phyloP scores from a whole-genome alignment of 2,888 invertebrate genomes.

The Brenthis ino region DNA sequence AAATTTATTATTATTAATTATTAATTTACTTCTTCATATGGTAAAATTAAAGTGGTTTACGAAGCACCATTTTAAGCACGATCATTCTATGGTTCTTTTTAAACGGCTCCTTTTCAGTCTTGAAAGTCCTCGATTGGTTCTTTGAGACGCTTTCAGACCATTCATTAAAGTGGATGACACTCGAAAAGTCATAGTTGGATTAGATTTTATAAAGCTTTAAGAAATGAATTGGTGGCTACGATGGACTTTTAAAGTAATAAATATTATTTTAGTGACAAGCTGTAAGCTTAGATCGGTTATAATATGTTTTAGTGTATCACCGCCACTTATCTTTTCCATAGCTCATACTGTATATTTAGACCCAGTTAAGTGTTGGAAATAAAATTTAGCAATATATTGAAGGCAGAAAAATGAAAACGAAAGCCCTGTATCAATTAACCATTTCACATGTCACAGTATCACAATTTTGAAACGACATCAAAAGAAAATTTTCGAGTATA shows the following conservation, averaged over 20 bases:
- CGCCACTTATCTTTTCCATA: too few relatives aligned
- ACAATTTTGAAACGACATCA: too few relatives aligned
- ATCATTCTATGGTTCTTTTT: slow-evolving; percentile 31
- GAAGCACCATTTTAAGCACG: slow-evolving; percentile 33
- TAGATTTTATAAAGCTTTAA: slow-evolving; percentile 31
- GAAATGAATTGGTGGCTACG: slow-evolving; percentile 7
- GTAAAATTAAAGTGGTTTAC: slow-evolving; percentile 2
- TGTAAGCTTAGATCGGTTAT: background rate
- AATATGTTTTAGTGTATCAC: too few relatives aligned
- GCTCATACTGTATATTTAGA: too few relatives aligned
- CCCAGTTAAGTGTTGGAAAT: too few relatives aligned
- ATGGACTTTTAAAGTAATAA: background rate
- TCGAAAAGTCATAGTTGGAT: slow-evolving; percentile 34
- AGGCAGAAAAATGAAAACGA: too few relatives aligned
- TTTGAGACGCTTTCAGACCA: slow-evolving; percentile 40
- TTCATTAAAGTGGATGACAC: slow-evolving; percentile 41
- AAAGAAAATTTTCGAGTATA: too few relatives aligned
- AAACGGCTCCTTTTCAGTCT: slow-evolving; percentile 42
- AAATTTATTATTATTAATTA: too few relatives aligned
- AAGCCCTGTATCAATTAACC: too few relatives aligned
- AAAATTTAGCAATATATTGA: too few relatives aligned
- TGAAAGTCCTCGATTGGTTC: slow-evolving; percentile 42
- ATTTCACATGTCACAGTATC: too few relatives aligned
- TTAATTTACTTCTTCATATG: background rate
- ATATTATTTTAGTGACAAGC: background rate